Conservation (phyloP, 2,113 vertebrate species). For the Nanger granti region DNA sequence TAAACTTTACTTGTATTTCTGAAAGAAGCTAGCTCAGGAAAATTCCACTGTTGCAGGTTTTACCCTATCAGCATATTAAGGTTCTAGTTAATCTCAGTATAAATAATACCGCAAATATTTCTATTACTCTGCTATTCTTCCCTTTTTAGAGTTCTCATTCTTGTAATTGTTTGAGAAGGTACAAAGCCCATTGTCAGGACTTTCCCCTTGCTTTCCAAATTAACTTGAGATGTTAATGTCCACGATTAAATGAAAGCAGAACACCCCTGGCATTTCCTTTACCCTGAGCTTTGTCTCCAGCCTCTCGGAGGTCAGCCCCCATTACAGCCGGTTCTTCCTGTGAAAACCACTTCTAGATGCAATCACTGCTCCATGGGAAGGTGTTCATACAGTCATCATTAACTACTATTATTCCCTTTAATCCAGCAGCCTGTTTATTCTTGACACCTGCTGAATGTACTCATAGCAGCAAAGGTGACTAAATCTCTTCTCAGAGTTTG, state of each 20-base stretch:
- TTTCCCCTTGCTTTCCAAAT: slow-evolving; percentile 22
- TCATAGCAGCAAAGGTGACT: neutral
- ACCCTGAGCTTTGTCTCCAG: neutral
- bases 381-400: neutral
- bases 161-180: neutral
- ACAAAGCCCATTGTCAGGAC: neutral
- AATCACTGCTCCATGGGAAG: neutral
- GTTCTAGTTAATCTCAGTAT: neutral
- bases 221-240: neutral
- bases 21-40: neutral
- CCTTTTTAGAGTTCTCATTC: neutral
- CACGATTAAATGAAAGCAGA: neutral
- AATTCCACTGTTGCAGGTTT: neutral
- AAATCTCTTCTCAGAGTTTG: neutral
- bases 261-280: neutral
- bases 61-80: neutral
- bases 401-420: neutral
- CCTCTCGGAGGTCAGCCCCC: neutral
- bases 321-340: neutral
- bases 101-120: neutral
- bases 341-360: neutral
- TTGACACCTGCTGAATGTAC: neutral
- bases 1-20: neutral
- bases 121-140: neutral
- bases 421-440: neutral